A percentile compares a stretch with the other conserved stretches of the same genome.
Conservation (phyloP, 1,140 invertebrate species). For the Ctenoplectra terminalis region DNA sequence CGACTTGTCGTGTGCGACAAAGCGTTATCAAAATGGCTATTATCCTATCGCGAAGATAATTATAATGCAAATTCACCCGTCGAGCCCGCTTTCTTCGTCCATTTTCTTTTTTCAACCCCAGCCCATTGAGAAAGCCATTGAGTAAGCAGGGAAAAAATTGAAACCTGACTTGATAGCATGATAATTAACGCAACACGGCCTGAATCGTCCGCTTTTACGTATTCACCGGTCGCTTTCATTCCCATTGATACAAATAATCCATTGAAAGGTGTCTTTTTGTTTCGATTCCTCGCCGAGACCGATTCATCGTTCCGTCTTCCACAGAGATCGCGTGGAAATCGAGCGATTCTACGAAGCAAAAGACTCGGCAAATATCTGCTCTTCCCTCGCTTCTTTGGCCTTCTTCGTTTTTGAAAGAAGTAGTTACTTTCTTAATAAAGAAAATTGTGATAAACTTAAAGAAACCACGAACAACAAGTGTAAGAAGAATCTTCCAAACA, state of each 20-base stretch:
- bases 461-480: too few relatives aligned
- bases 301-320: slow-evolving; percentile 25
- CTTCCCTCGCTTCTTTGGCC: background rate
- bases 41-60: slow-evolving; percentile 4
- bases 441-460: background rate
- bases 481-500: too few relatives aligned
- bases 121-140: slow-evolving; percentile 58
- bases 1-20: too few relatives aligned
- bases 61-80: slow-evolving; percentile 8
- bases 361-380: background rate
- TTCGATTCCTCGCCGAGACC: slow-evolving; percentile 28
- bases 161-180: slow-evolving; percentile 64
- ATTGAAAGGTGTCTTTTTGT: slow-evolving; percentile 44
- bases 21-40: background rate
- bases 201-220: slow-evolving; percentile 46
- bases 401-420: background rate
- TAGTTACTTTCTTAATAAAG: background rate
- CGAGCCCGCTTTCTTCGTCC: background rate
- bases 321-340: slow-evolving; percentile 21
- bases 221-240: slow-evolving; percentile 38
- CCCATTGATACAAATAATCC: slow-evolving; percentile 41
- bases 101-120: background rate
- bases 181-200: slow-evolving; percentile 65
- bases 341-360: background rate
- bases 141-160: slow-evolving; percentile 68